phyloP scores from a whole-genome alignment of 2,888 invertebrate species.

The Thereva unica region DNA sequence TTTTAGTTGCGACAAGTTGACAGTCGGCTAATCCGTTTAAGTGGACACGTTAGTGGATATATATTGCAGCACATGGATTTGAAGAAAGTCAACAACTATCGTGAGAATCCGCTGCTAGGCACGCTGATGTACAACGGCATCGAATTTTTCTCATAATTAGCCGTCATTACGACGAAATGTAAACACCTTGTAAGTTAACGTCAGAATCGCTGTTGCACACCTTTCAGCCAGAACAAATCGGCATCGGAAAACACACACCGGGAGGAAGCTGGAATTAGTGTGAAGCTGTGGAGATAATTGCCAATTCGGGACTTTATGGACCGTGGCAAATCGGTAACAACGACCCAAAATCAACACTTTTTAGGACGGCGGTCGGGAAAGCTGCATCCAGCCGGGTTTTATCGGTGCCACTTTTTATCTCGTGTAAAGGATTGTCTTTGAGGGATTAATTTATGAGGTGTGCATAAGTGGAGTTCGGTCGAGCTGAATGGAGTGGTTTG shows the following conservation, averaged over 20 bases:
- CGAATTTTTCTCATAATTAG: slow-evolving; percentile 21
- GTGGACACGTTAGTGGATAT: no score
- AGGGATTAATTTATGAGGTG: no score
- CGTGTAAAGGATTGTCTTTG: no score
- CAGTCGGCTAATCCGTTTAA: no score
- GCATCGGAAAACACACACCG: slow-evolving; percentile 6
- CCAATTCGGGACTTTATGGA: slow-evolving; percentile 31
- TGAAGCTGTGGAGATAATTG: slow-evolving; percentile 33
- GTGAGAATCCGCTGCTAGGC: no score
- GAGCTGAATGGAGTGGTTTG: no score
- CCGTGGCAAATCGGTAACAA: slow-evolving; percentile 22
- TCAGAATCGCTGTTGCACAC: slow-evolving; percentile 7
- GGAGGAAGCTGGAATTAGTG: slow-evolving; percentile 26
- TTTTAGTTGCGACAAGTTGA: no score
- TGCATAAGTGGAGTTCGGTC: no score
- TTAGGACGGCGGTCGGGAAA: slow-evolving; percentile 2
- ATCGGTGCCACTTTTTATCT: slow-evolving; percentile 9
- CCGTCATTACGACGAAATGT: slow-evolving; percentile 29
- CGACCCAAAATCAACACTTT: not conserved
- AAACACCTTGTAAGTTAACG: slow-evolving; percentile 26
- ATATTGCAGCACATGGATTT: no score
- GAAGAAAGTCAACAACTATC: no score
- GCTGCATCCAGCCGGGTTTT: slow-evolving; percentile 20
- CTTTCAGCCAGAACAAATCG: slow-evolving; percentile 8
- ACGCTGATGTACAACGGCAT: not conserved